Evolutionary conservation across 2,113 vertebrate species (phyloP).

Genomic region (Morone saxatilis): DNA sequence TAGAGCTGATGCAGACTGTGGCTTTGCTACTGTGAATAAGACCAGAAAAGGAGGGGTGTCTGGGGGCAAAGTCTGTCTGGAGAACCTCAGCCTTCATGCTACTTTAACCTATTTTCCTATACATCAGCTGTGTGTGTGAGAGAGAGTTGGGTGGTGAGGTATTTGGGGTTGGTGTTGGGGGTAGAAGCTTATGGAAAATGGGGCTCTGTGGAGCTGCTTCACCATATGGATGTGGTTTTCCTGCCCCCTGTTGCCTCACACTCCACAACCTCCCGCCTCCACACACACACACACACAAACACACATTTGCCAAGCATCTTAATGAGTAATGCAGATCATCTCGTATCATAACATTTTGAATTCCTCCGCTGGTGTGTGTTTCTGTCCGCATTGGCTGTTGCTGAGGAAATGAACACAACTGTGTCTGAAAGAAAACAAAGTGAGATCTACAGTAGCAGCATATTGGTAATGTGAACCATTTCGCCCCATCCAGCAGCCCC

Average conservation of each 20-base stretch:
- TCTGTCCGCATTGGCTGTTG: constrained; percentile 42
- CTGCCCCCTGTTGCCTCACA: constrained; percentile 51
- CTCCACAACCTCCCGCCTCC: constrained; percentile 19
- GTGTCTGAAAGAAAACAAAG: constrained; percentile 53
- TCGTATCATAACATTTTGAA: constrained; percentile 67
- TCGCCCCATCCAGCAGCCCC: constrained; percentile 32
- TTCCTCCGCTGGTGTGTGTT: constrained; percentile 50
- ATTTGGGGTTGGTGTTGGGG: constrained; percentile 67
- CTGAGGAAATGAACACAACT: constrained; percentile 56
- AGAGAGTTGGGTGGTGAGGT: constrained; percentile 47
- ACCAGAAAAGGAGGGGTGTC: not conserved
- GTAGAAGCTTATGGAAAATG: constrained; percentile 73
- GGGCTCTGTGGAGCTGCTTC: constrained; percentile 64
- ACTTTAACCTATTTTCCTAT: constrained; percentile 69
- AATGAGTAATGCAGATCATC: constrained; percentile 72
- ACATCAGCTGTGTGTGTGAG: constrained; percentile 56
- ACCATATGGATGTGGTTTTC: constrained; percentile 82
- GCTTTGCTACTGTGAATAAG: constrained; percentile 52
- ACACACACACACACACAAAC: constrained; percentile 37
- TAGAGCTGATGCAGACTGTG: constrained; percentile 29
- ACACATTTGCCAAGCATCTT: constrained; percentile 58
- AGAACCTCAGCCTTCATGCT: constrained; percentile 58
- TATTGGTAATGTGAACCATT: constrained; percentile 63
- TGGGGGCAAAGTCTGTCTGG: constrained; percentile 60
- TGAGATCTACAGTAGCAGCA: constrained; percentile 53